These are phyloP conservation scores for Strigops habroptila DNA, from an alignment of 2,113 vertebrate species.

Conservation along the genomic window DNA sequence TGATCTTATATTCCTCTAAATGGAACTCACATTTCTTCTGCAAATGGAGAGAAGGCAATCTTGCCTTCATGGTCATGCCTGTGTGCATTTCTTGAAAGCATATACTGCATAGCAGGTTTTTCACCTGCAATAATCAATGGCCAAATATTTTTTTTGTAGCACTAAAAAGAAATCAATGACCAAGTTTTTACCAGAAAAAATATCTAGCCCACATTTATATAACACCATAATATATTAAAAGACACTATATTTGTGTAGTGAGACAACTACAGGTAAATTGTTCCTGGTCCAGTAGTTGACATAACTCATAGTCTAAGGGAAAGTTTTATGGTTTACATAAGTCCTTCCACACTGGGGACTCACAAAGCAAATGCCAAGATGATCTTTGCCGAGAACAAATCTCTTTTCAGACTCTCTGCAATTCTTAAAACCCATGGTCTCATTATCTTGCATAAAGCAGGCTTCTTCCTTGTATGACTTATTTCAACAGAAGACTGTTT, in stretches of 20 bases:
- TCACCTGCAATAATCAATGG: conserved; percentile 6
- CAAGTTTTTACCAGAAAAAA: neutral
- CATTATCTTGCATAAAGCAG: neutral
- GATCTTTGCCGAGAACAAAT: neutral
- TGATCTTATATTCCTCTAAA: neutral
- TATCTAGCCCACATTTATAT: neutral
- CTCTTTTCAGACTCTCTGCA: neutral
- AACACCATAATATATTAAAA: conserved; percentile 3
- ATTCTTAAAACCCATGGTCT: neutral
- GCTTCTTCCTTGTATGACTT: neutral
- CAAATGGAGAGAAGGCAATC: neutral
- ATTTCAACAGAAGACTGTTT: neutral
- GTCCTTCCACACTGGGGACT: neutral
- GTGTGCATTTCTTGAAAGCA: neutral
- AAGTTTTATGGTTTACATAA: neutral
- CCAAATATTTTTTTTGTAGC: conserved; percentile 23
- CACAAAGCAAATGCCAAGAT: neutral
- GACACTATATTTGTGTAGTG: neutral
- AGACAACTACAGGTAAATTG: neutral
- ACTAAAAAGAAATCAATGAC: conserved; percentile 29
- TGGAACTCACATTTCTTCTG: neutral
- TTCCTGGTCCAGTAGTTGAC: neutral
- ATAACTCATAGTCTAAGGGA: neutral
- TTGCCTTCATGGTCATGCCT: neutral
- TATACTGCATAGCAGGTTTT: neutral